Conservation (phyloP, 2,113 vertebrate species). For the Alaudala cheleensis region DNA sequence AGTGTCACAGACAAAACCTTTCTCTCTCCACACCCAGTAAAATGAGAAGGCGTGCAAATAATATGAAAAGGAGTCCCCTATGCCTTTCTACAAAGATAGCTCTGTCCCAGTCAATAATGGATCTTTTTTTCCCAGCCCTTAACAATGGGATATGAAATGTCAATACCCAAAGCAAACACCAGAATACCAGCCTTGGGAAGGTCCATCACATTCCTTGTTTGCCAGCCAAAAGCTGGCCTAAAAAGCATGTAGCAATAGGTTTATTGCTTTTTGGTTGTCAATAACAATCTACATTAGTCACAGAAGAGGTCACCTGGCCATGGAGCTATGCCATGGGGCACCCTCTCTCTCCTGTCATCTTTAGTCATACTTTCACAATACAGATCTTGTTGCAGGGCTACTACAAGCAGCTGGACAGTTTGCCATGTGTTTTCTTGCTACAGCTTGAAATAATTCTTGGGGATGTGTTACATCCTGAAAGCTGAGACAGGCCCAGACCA, state of each 20-base stretch:
- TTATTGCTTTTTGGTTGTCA: not conserved
- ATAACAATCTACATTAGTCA: not conserved
- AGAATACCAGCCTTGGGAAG: not conserved
- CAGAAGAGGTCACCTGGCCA: not conserved
- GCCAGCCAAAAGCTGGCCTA: not conserved
- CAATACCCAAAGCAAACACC: not conserved
- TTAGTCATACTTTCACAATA: not conserved
- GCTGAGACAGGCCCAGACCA: not conserved
- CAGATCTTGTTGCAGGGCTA: not conserved
- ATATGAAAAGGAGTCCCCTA: not conserved
- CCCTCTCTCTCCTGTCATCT: not conserved
- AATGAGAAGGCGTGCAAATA: not conserved
- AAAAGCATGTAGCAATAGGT: not conserved
- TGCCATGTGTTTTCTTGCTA: not conserved
- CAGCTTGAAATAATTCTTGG: slow-evolving; percentile 25
- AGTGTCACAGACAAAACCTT: rapidly evolving
- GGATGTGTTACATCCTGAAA: slow-evolving; percentile 31
- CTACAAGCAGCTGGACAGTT: not conserved
- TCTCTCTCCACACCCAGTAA: not conserved
- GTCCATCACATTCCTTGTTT: not conserved
- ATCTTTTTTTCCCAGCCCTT: not conserved
- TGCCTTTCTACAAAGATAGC: not conserved
- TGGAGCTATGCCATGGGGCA: not conserved
- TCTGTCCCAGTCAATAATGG: not conserved
- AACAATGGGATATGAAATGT: not conserved